phyloP scores from a whole-genome alignment of 2,797 vertebrate species.

The Lacerta bilineata region DNA sequence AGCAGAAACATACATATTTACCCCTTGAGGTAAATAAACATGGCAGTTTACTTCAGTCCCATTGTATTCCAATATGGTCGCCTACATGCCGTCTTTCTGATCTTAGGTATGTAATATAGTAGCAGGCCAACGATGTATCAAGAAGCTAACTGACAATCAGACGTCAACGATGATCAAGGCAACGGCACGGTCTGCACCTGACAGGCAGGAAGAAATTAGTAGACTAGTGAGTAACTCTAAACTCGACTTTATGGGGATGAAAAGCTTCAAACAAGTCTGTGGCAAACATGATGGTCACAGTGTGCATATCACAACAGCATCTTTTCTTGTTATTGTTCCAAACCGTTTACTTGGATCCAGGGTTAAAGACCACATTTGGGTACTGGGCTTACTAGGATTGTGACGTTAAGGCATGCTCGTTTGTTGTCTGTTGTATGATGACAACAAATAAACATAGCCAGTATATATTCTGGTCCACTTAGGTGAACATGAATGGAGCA shows the following conservation, averaged over 20 bases:
- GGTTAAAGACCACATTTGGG: neutral
- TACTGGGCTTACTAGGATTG: neutral
- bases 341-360: accelerated
- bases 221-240: conserved; percentile 87
- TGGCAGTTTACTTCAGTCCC: neutral
- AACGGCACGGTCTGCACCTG: conserved; percentile 95
- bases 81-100: conserved; percentile 30
- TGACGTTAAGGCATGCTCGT: neutral
- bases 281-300: neutral
- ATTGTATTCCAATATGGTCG: accelerated
- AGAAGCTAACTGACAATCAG: conserved; percentile 98
- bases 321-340: neutral
- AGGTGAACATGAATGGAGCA: neutral
- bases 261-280: neutral
- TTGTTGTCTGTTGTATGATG: neutral
- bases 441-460: neutral
- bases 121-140: conserved; percentile 96
- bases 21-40: conserved; percentile 91
- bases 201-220: conserved; percentile 98
- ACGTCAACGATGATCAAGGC: conserved; percentile 99
- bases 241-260: neutral
- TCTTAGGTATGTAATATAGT: conserved; percentile 97
- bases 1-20: conserved; percentile 98
- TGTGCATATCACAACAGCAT: neutral
- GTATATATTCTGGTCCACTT: neutral